Conservation (phyloP, 1,140 invertebrate species). For the Parapsyche elsis region DNA sequence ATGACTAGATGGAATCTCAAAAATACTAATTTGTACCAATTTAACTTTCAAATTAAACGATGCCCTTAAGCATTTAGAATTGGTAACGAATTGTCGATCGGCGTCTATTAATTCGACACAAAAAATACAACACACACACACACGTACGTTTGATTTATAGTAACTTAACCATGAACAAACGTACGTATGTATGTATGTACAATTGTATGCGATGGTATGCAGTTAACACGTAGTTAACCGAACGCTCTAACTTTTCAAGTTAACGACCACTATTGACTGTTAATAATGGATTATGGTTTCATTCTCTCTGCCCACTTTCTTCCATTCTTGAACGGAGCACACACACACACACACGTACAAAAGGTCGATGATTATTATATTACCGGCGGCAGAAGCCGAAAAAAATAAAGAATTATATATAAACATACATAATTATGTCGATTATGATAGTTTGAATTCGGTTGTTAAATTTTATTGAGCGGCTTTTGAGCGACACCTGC, state of each 20-base stretch:
- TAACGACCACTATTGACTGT: slow-evolving; percentile 6
- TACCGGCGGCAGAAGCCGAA: slow-evolving; percentile 14
- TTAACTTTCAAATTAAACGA: not conserved
- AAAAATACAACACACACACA: not conserved
- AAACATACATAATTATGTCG: slow-evolving; percentile 32
- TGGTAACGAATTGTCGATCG: not conserved
- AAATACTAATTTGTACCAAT: not conserved
- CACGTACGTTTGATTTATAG: not conserved
- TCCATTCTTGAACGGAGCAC: not conserved
- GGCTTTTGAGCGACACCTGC: slow-evolving; percentile 11
- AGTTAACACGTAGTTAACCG: slow-evolving; percentile 22
- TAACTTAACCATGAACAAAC: too few species aligned
- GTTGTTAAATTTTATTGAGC: slow-evolving; percentile 28
- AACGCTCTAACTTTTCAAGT: slow-evolving; percentile 6
- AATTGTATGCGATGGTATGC: not conserved
- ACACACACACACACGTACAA: not conserved
- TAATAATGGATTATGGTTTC: slow-evolving; percentile 21
- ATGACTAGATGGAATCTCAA: not conserved
- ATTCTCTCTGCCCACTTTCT: slow-evolving; percentile 27
- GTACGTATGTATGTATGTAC: not conserved
- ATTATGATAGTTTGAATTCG: slow-evolving; percentile 20
- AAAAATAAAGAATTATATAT: not conserved
- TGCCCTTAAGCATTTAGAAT: too few species aligned
- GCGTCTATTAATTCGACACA: not conserved
- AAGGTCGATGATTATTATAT: slow-evolving; percentile 20